Evolutionary conservation across 2,797 vertebrate species (phyloP), one percentile per base, ranked within the genome.

Genomic region (Sorex maritimensis): DNA sequence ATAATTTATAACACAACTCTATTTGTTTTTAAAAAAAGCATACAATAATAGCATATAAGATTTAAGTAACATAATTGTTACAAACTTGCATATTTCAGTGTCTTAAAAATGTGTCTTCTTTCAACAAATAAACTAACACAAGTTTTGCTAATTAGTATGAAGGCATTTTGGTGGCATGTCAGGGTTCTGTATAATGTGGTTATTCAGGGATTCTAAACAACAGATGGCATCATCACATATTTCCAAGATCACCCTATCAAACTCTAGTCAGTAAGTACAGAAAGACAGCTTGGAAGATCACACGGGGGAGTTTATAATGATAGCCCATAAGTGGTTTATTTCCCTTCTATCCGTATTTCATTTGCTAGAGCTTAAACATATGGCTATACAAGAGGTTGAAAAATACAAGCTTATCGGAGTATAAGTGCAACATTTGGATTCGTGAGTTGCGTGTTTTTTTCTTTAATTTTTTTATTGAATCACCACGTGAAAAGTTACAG

Each of bases 61-160:
- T 63, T 81, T 84, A 38, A 89, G 74, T 10, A 55, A 61, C n/a
- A 13, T 84, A 73, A 38, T 81, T 88, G 10, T 88, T 95, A 82
- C 14, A 91, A 49, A 24, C 13, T 88, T 92, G 30, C 67, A 79
- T 26, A 82, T 93, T 81, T 90, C 49, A 34, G 6, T 58, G 52
- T 21, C 13, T 88, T 86, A n/a, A 90, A 89, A 46, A 2, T 69
- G 49, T 63, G 65, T 81, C 19, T 92, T 81, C 17, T 73, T 91
- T 88, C 65, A 74, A 74, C 72, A 78, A 79, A 28, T 49, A 71
- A 58, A 46, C 28, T 80, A 63, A 85, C 23, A 49, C 4, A 78
- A 52, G 46, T 58, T 80, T 75, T 71, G 6, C 7, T 83, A 38
- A 30, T 80, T 75, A 17, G 34, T 67, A 71, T 26, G 68, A 71